Evolutionary conservation across 2,113 vertebrate species (phyloP), one percentile per base, ranked within the genome.

Genomic region (Alexandromys fortis): DNA sequence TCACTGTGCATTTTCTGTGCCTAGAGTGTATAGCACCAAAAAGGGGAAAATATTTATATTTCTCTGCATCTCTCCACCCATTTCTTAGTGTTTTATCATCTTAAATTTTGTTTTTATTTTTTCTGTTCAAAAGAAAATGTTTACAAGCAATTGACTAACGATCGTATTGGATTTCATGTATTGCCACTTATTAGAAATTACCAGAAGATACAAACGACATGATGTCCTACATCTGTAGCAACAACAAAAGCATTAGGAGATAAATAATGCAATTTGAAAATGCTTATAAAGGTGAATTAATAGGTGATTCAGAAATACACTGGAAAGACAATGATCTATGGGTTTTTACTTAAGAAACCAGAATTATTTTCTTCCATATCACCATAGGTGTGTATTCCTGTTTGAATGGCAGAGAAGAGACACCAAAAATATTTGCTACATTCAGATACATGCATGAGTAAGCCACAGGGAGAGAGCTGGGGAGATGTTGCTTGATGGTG

Each of bases 61-160:
- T 91, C 12, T 42, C 13, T 92, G n/a, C 35, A 5, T 28, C 94
- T 79, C n/a, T 55, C 93, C 28, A 35, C 3, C 21, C 55, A 38
- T 58, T 11, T 61, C 52, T 87, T 52, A 96, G 35, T 30, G 42
- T 79, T 28, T 72, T 91, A 11, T 82, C 30, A 24, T 11, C 12
- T 85, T 49, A 30, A 28, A 81, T 88, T 97, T 92, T 88, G 16
- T 65, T 58, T 77, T 91, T 95, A 68, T 76, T 38, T 76, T 24
- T 77, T 77, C 16, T 35, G 65, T 11, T 42, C 14, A 38, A 38
- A 38, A n/a, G 33, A 52, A 47, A 68, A 86, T 70, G 33, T 52
- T 87, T 52, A 68, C 45, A 35, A 68, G 28, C 81, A 45, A 42
- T 52, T 49, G 21, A 35, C 33, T 87, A 33, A 24, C 0, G 0